Percentiles rank a stretch among this genome's conserved stretches.
Evolutionary conservation across 1,140 invertebrate species (phyloP).

Genomic region (Sinonovacula constricta): DNA sequence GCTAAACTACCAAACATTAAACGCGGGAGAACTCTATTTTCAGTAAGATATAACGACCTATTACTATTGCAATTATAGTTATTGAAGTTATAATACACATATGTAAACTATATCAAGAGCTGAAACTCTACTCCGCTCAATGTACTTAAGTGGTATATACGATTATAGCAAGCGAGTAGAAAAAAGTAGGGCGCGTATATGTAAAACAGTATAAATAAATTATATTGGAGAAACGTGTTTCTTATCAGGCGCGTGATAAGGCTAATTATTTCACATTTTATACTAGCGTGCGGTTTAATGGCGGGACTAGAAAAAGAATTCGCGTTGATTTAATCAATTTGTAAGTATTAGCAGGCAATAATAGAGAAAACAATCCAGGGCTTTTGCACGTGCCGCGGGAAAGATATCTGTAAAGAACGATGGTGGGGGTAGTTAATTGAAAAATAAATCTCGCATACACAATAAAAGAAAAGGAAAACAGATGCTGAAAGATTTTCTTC

Average conservation of each 20-base stretch:
- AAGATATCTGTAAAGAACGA: too few relatives aligned
- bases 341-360: neutral
- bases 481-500: too few relatives aligned
- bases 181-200: neutral
- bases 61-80: conserved; percentile 52
- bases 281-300: neutral
- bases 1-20: conserved; percentile 6
- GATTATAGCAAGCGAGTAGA: neutral
- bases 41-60: conserved; percentile 41
- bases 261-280: conserved; percentile 53
- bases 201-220: conserved; percentile 42
- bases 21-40: neutral
- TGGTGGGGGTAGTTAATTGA: too few relatives aligned
- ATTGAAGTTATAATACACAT: conserved; percentile 32
- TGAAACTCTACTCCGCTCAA: conserved; percentile 39
- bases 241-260: conserved; percentile 41
- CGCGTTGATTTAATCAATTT: neutral
- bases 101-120: conserved; percentile 45
- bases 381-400: too few relatives aligned
- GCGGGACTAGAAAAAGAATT: neutral
- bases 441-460: too few relatives aligned
- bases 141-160: neutral
- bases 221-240: conserved; percentile 38
- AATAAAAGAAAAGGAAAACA: too few relatives aligned
- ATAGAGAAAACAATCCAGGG: too few relatives aligned